These are phyloP conservation scores for Hoplodrina ambigua DNA, from an alignment of 2,888 invertebrate species.

Conservation along the genomic window DNA sequence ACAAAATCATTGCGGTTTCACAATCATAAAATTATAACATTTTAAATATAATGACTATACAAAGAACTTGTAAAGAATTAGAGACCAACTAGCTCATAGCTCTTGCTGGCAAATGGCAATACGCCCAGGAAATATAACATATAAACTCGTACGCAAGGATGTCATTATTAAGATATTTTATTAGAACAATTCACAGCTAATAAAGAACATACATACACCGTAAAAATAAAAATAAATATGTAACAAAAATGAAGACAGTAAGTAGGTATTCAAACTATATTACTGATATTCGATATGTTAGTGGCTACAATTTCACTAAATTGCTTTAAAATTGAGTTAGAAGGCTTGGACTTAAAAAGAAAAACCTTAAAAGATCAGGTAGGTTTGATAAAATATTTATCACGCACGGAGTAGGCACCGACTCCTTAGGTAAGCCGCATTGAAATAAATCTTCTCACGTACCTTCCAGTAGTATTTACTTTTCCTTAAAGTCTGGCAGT, in stretches of 20 bases:
- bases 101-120: conserved; percentile 3
- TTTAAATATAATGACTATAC: conserved; percentile 7
- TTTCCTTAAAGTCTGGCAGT: conserved; percentile 40
- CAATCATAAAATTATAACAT: too few relatives aligned
- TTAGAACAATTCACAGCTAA: too few relatives aligned
- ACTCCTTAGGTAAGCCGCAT: conserved; percentile 32
- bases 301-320: background rate
- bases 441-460: conserved; percentile 52
- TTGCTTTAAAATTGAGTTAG: background rate
- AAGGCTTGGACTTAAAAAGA: background rate
- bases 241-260: too few relatives aligned
- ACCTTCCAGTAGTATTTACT: conserved; percentile 40
- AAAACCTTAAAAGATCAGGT: conserved; percentile 24
- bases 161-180: background rate
- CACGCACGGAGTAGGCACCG: conserved; percentile 10
- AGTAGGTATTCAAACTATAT: too few relatives aligned
- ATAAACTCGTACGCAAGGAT: background rate
- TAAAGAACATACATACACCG: too few relatives aligned
- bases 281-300: background rate
- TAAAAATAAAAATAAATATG: too few relatives aligned
- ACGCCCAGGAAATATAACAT: conserved; percentile 12
- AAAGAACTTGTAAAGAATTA: conserved; percentile 2
- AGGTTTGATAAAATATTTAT: conserved; percentile 46
- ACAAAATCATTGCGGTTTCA: too few relatives aligned
- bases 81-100: conserved; percentile 17